Evolutionary conservation across 2,113 vertebrate genomes (phyloP), one percentile per base, ranked within the genome.

Genomic region (Arothron firmamentum): DNA sequence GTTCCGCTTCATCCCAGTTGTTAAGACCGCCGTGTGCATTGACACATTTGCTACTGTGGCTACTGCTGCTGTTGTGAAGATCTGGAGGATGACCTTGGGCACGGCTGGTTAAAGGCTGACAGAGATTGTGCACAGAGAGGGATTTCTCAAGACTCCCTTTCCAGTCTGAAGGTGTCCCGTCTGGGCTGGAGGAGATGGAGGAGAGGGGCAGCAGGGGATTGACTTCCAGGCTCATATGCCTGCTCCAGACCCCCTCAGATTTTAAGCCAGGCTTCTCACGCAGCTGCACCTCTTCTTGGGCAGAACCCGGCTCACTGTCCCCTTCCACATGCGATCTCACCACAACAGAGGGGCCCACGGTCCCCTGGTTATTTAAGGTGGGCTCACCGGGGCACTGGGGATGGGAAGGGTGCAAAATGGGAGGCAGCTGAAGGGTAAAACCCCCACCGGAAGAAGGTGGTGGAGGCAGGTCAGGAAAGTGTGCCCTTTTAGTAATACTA

Each of bases 61-160:
- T 93, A 70, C 82, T 84, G 67, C 78, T 83, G 69, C 75, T 92
- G 90, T 76, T 73, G 83, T 74, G 78, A 50, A 79, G 68, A 1
- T 48, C 88, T 80, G 85, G 92, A 74, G 93, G 89, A 61, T 93
- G 84, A 68, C 91, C 88, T 41, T 92, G 80, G 77, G 89, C 91
- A 81, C 89, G 91, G 87, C 91, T 92, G 69, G 90, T 92, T 16
- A 67, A 60, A 34, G 94, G 90, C 55, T 92, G 93, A 83, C 92
- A 94, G 78, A 99, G 92, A 78, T 95, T 94, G 85, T 98, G 94
- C 70, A 91, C 93, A 17, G 97, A 98, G 74, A 94, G 85, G 57
- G 95, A 96, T 79, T 97, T 96, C 52, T 93, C 94, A 14, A 95
- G 90, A 71, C 90, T 86, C 78, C 89, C 38, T 51, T 67, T 67